A percentile compares a stretch with the other conserved stretches of the same genome.
Evolutionary conservation across 2,797 vertebrate genomes (phyloP).

Genomic region (Coccyzus lansbergi): DNA sequence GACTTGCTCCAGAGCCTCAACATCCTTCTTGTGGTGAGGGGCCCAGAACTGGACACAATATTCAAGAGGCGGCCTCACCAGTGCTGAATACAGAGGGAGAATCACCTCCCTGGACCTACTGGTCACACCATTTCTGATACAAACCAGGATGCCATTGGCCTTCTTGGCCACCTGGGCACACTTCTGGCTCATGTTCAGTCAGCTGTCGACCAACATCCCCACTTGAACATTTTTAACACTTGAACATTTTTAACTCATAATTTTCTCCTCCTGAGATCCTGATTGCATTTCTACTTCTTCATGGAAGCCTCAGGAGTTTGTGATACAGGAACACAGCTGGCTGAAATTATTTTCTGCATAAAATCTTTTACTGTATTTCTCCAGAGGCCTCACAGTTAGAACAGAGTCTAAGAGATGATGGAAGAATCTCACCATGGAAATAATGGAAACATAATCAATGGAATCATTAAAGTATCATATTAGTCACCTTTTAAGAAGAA

Average conservation of each 20-base stretch:
- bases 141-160: no score
- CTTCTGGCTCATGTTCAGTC: no score
- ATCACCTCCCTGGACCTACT: no score
- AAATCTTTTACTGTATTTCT: background rate
- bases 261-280: background rate
- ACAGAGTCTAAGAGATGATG: background rate
- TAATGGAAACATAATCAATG: background rate
- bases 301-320: background rate
- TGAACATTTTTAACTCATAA: background rate
- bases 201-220: no score
- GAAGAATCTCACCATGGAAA: background rate
- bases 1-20: no score
- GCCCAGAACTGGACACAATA: no score
- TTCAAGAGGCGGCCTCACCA: no score
- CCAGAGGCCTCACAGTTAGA: background rate
- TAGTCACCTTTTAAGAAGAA: background rate
- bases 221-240: no score
- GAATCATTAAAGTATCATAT: background rate
- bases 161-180: no score
- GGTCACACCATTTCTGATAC: no score
- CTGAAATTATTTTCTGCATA: background rate
- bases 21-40: no score
- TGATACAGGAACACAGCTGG: background rate
- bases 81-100: no score
- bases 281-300: background rate